Percentiles rank a stretch among this genome's conserved stretches.
Conservation (phyloP, 2,113 vertebrate genomes). For the Psammodynastes pulverulentus region DNA sequence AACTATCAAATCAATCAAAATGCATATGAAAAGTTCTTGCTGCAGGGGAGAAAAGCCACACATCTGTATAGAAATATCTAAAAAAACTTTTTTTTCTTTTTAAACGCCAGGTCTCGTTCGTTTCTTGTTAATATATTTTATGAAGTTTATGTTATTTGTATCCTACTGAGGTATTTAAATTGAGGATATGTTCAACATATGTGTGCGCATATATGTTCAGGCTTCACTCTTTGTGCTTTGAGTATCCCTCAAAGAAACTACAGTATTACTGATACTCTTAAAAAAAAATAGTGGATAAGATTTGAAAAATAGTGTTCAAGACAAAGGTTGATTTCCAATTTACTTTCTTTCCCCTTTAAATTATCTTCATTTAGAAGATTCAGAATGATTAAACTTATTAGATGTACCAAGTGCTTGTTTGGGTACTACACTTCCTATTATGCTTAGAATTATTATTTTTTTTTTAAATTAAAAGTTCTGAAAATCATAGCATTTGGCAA, state of each 20-base stretch:
- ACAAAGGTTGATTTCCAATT: not conserved
- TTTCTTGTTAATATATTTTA: not conserved
- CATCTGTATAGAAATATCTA: not conserved
- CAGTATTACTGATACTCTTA: not conserved
- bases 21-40: not conserved
- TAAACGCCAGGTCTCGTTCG: not conserved
- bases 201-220: not conserved
- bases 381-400: not conserved
- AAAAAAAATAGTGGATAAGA: not conserved
- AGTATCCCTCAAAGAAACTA: not conserved
- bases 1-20: not conserved
- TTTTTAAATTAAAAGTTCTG: not conserved
- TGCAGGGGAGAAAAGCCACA: not conserved
- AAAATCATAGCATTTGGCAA: not conserved
- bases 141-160: not conserved
- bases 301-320: not conserved
- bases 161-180: not conserved
- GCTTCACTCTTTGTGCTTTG: not conserved
- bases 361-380: not conserved
- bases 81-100: not conserved
- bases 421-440: not conserved
- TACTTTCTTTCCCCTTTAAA: not conserved
- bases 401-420: not conserved
- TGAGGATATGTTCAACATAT: not conserved
- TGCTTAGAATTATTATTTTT: not conserved